Evolutionary conservation across 2,797 vertebrate genomes (phyloP), one percentile per base, ranked within the genome.

Genomic region (Thamnophis elegans): DNA sequence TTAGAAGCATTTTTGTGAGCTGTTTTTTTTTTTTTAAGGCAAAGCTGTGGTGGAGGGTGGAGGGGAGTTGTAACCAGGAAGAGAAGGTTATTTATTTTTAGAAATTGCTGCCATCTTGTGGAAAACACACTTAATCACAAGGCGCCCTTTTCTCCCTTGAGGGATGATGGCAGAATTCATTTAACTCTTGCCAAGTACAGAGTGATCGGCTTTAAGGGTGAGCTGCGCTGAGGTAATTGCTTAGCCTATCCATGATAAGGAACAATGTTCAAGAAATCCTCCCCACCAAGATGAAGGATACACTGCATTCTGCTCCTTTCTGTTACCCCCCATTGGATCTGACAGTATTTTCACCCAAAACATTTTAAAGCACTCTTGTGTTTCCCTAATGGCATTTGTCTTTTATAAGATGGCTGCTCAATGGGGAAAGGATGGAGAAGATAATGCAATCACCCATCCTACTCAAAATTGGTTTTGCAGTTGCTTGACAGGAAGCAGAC

Each of bases 91-190:
- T 16, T 90, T 93, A 94, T 94, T 91, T 95, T 94, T 87, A 92
- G 95, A 93, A 82, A 93, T 92, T 91, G 90, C 94, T 95, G 95
- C 96, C 96, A 94, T 91, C 96, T 97, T 94, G 94, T 94, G 96
- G 95, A 89, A 54, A 91, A 54, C 7, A n/a, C 18, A 22, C 53
- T n/a, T 20, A 78, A 87, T 91, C 91, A 86, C 91, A 10, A 10
- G 62, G 85, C 51, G 92, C 89, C 92, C n/a, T 91, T 92, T 94
- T 88, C 91, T 93, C 89, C 93, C 82, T 14, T 91, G 90, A 90
- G 93, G 92, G 91, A 93, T 65, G 73, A 88, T 95, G 94, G 95
- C 94, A 94, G 94, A 93, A 95, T 94, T 94, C 94, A 95, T 93
- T 94, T 91, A 92, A 87, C 93, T 94, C 85, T 94, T 95, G 65